phyloP scores from a whole-genome alignment of 2,797 vertebrate species.

The Natrix natrix region DNA sequence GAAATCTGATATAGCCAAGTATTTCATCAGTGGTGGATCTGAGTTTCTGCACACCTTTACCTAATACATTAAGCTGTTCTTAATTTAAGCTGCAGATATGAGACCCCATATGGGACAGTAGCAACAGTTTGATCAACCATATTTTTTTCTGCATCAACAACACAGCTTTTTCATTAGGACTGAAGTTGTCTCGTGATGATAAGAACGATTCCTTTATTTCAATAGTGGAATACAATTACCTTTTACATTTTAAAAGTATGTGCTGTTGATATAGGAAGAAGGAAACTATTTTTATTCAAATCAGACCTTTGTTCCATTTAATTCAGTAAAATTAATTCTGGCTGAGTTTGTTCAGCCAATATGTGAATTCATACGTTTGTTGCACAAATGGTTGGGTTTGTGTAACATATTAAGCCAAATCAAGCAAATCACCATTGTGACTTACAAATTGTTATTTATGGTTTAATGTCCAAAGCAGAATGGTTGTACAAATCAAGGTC shows the following conservation, averaged over 20 bases:
- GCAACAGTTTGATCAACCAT: not conserved
- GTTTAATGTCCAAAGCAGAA: not conserved
- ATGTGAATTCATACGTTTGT: not conserved
- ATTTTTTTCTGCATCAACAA: not conserved
- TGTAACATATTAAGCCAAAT: not conserved
- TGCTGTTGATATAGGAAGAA: not conserved
- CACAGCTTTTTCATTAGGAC: not conserved
- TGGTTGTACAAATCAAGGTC: not conserved
- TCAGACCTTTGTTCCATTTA: not conserved
- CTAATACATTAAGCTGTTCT: not conserved
- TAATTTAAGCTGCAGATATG: not conserved
- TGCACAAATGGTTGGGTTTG: not conserved
- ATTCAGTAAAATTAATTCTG: not conserved
- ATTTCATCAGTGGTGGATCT: not conserved
- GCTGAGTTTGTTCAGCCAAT: not conserved
- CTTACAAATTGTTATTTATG: not conserved
- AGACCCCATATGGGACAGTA: not conserved
- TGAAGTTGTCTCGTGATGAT: not conserved
- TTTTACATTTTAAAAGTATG: not conserved
- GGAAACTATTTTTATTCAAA: not conserved
- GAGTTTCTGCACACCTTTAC: not conserved
- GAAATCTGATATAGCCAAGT: constrained; percentile 8
- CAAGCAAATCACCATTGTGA: not conserved
- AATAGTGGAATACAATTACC: not conserved
- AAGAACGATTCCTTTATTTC: not conserved